phyloP scores from a whole-genome alignment of 2,797 vertebrate species.

The Simalia tracyae region DNA sequence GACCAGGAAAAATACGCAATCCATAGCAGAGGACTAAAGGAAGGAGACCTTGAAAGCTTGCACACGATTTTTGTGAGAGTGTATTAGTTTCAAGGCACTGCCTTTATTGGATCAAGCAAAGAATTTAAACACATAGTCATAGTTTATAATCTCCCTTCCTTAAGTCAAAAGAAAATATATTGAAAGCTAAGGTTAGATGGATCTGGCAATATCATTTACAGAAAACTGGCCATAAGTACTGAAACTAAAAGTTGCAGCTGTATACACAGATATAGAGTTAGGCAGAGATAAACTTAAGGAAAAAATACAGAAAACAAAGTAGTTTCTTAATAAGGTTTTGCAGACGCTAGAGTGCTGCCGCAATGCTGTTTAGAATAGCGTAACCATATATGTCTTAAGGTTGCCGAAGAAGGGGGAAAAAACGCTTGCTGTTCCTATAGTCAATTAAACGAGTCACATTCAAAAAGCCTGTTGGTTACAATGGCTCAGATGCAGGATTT shows the following conservation, averaged over 20 bases:
- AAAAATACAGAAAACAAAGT: neutral
- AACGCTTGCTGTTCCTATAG: neutral
- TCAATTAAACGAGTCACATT: constrained; percentile 43
- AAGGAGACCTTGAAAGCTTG: neutral
- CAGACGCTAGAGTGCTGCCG: neutral
- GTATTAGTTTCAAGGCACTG: neutral
- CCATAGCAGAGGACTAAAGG: neutral
- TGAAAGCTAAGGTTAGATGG: neutral
- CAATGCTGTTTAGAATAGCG: neutral
- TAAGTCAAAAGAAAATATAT: neutral
- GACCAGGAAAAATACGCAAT: neutral
- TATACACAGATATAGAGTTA: neutral
- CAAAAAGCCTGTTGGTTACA: constrained; percentile 46
- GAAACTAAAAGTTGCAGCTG: neutral
- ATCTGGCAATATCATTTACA: neutral
- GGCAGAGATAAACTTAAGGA: neutral
- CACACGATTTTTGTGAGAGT: neutral
- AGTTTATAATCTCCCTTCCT: neutral
- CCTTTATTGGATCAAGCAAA: neutral
- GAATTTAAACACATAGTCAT: neutral
- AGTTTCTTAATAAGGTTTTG: neutral
- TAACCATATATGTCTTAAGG: neutral
- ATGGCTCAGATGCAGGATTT: constrained; percentile 28
- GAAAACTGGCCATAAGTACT: neutral
- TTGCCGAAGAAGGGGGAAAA: neutral